Evolutionary conservation across 2,888 invertebrate genomes (phyloP).

Genomic region (Athalia cordata): DNA sequence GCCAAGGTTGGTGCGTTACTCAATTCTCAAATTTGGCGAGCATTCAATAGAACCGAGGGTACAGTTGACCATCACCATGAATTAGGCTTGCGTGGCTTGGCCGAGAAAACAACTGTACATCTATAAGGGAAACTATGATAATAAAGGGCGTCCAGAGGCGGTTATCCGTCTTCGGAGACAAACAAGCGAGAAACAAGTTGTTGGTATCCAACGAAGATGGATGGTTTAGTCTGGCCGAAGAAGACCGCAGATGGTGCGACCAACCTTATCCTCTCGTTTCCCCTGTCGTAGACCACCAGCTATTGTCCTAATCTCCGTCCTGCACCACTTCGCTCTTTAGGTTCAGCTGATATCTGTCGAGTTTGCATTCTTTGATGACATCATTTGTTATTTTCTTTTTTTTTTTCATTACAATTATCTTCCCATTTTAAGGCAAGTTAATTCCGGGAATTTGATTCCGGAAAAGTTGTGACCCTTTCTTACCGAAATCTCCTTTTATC

Average conservation of each 20-base stretch:
- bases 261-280: conserved; percentile 13
- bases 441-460: conserved; percentile 10
- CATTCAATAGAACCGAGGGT: background rate
- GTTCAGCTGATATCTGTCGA: conserved; percentile 21
- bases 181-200: conserved; percentile 64
- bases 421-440: background rate
- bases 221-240: conserved; percentile 53
- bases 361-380: conserved; percentile 31
- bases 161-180: conserved; percentile 63
- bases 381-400: conserved; percentile 14
- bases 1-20: background rate
- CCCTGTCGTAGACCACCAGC: conserved; percentile 2
- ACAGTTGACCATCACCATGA: background rate
- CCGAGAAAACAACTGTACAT: conserved; percentile 9
- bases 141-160: conserved; percentile 32
- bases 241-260: conserved; percentile 31
- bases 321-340: conserved; percentile 16
- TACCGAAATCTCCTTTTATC: conserved; percentile 5
- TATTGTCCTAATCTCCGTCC: conserved; percentile 42
- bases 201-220: conserved; percentile 64
- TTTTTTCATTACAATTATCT: background rate
- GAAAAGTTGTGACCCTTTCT: conserved; percentile 19
- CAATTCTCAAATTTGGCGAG: background rate
- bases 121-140: conserved; percentile 35
- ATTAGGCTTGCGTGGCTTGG: background rate